phyloP scores from a whole-genome alignment of 2,797 vertebrate genomes.

The Muscicapa striata region DNA sequence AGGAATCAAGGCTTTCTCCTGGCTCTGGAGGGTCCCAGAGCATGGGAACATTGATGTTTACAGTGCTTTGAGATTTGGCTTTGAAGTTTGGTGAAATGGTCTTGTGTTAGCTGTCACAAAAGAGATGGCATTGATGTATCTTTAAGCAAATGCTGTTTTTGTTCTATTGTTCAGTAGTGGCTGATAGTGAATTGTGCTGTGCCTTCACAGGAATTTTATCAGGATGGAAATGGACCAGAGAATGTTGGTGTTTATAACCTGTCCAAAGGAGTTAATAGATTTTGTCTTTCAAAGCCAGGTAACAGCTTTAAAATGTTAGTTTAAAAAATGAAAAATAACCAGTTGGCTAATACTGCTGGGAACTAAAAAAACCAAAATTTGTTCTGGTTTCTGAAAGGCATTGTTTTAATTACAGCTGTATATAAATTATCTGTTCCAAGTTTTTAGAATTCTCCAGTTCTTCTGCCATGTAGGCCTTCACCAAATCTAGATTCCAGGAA shows the following conservation, averaged over 20 bases:
- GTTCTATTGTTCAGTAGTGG: neutral
- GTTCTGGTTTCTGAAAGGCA: neutral
- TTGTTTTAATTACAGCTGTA: neutral
- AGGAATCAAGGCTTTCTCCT: neutral
- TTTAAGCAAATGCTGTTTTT: neutral
- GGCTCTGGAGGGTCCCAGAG: neutral
- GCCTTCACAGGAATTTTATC: constrained; percentile 92
- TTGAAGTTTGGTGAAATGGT: neutral
- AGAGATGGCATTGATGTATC: neutral
- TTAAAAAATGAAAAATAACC: neutral
- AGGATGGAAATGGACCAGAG: constrained; percentile 95
- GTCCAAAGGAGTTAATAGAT: constrained; percentile 96
- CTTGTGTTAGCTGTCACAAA: neutral
- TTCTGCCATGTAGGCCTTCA: neutral
- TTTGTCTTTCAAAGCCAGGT: constrained; percentile 99
- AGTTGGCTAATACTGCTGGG: neutral
- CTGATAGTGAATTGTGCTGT: constrained; percentile 8
- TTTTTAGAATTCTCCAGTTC: neutral
- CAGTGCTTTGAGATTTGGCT: neutral
- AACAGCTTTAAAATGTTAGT: constrained; percentile 18
- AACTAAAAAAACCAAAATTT: neutral
- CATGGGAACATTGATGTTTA: neutral
- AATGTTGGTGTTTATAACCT: constrained; percentile 98
- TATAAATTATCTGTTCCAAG: neutral
- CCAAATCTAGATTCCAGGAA: neutral